Base-by-base conservation (phyloP, 2,888 invertebrate species). In the Euplexia lucipara region DNA sequence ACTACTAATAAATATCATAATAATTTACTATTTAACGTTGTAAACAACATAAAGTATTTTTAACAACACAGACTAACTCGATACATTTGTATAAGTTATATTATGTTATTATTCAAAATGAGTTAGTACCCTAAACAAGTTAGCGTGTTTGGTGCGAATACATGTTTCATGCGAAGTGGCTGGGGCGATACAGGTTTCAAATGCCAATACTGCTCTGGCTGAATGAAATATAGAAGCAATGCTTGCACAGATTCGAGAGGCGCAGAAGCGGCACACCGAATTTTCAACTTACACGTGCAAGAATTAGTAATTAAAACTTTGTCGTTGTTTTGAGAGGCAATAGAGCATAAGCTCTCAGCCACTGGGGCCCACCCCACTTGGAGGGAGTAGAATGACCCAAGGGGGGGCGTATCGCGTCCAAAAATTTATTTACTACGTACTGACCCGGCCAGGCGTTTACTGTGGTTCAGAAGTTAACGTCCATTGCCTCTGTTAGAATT, bases 221-320 rank as follows among this genome's bases (percentile, higher is more conserved):
- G 86, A 85, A 88, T 91, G 91, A 91, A 90, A 90, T 91, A 91
- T 90, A 86, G 88, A 89, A 85, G 85, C 87, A 81, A 83, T 83
- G 79, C 70, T 65, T 61, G 56, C 88, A 89, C 78, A 86, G 88
- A 88, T 60, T 64, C 47, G 32, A 64, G 16, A 3, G 5, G 7
- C 4, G 70, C 78, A 85, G 87, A 67, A 49, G 60, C 32, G 78
- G 54, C 73, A 72, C 56, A 16, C 37, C 8, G 12, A 62, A 49
- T 22, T 59, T 51, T 59, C 20, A 34, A 45, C 45, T 44, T 30
- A 39, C 37, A 5, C 9, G 35, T 51, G 51, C 51, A 61, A 65
- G 22, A 59, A 39, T 58, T 37, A 22, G 32, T 60, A 53, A 61
- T 53, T 60, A 54, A 51, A 75, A 68, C 48, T 66, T 70, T 57